These are phyloP conservation scores for Camponotus floridanus DNA, from an alignment of 1,140 invertebrate genomes.

Conservation along the genomic window DNA sequence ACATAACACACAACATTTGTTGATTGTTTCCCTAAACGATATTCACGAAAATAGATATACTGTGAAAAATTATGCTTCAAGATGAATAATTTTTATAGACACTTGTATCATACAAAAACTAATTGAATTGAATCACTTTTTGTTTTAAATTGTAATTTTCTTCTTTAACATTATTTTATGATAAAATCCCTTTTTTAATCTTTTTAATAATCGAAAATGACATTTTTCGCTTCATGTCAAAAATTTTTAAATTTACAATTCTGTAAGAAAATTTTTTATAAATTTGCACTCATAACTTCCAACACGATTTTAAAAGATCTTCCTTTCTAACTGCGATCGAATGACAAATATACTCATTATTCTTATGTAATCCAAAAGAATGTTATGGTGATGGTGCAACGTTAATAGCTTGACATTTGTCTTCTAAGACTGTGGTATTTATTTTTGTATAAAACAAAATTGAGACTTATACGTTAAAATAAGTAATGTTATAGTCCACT, in stretches of 20 bases:
- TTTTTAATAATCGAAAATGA: conserved; percentile 4
- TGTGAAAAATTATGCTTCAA: background rate
- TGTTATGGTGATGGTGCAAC: conserved; percentile 80
- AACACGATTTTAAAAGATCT: conserved; percentile 7
- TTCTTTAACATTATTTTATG: conserved; percentile 55
- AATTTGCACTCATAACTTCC: conserved; percentile 17
- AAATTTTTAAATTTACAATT: conserved; percentile 29
- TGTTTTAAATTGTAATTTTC: conserved; percentile 56
- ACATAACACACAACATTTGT: background rate
- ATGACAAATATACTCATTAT: conserved; percentile 67
- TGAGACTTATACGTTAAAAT: conserved; percentile 73
- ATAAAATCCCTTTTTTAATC: conserved; percentile 35
- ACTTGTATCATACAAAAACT: background rate
- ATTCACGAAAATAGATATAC: background rate
- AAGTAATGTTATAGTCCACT: conserved; percentile 61
- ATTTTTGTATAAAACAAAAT: conserved; percentile 84
- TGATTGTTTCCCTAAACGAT: background rate
- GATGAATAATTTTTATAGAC: conserved; percentile 30
- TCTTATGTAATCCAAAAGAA: conserved; percentile 70
- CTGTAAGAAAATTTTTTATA: background rate
- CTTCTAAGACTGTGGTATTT: conserved; percentile 83
- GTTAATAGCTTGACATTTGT: conserved; percentile 80
- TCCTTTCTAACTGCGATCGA: conserved; percentile 35
- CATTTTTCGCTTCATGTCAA: background rate
- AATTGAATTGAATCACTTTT: background rate